Percentiles rank a stretch among this genome's conserved stretches.
phyloP scores from a whole-genome alignment of 2,113 vertebrate genomes.

The Dicerorhinus sumatrensis region DNA sequence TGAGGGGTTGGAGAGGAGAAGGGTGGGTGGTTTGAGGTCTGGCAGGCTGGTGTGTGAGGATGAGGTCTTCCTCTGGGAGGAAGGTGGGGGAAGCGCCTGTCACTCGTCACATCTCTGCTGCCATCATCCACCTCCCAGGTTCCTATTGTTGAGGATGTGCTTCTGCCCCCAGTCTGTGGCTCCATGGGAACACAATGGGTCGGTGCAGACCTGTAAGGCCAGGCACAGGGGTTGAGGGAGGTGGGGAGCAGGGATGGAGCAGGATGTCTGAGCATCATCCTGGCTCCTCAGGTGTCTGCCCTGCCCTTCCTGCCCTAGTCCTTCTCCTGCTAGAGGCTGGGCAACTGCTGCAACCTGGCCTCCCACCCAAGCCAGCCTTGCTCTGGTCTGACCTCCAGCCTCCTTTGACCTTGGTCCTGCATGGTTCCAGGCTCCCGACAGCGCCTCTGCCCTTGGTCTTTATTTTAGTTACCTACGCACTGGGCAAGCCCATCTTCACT shows the following conservation, averaged over 20 bases:
- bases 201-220: too few relatives aligned
- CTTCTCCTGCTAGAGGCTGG: not conserved
- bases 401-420: not conserved
- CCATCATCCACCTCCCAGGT: not conserved
- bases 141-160: not conserved
- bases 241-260: not conserved
- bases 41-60: not conserved
- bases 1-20: not conserved
- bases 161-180: not conserved
- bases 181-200: not conserved
- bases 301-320: not conserved
- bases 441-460: not conserved
- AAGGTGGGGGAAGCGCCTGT: not conserved
- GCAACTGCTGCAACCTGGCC: too few relatives aligned
- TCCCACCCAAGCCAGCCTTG: not conserved
- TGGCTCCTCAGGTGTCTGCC: not conserved
- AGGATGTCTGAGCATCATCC: not conserved
- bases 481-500: not conserved
- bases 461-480: not conserved
- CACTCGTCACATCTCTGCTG: not conserved
- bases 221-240: not conserved
- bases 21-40: not conserved
- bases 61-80: not conserved
- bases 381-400: not conserved
- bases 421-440: not conserved